phyloP scores from a whole-genome alignment of 2,888 invertebrate genomes.

The Hirtodrosophila confusa region DNA sequence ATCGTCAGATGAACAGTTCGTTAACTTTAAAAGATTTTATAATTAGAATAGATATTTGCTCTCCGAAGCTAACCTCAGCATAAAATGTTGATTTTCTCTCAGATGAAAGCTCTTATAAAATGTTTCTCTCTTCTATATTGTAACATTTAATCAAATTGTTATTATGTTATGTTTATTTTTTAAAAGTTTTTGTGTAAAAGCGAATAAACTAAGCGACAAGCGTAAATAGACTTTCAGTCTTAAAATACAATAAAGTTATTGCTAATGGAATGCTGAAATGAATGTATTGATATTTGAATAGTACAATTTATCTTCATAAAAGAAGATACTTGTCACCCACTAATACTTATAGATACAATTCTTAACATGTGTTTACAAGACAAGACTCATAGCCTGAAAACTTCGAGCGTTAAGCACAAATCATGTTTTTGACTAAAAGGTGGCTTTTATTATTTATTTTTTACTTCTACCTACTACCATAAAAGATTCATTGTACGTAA shows the following conservation, averaged over 20 bases:
- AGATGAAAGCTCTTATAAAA: conserved; percentile 58
- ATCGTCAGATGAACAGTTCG: conserved; percentile 75
- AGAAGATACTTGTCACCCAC: too few relatives aligned
- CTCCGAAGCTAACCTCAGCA: conserved; percentile 63
- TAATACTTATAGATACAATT: too few relatives aligned
- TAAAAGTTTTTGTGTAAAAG: conserved; percentile 55
- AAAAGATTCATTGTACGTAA: too few relatives aligned
- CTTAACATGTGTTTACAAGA: too few relatives aligned
- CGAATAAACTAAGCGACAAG: conserved; percentile 55
- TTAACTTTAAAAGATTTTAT: conserved; percentile 63
- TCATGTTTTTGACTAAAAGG: too few relatives aligned
- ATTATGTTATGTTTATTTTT: conserved; percentile 57
- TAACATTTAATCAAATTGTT: conserved; percentile 63
- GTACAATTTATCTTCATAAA: too few relatives aligned
- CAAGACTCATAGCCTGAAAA: too few relatives aligned
- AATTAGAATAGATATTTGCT: conserved; percentile 70
- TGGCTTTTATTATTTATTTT: too few relatives aligned
- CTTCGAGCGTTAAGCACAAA: too few relatives aligned
- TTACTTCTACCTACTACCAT: too few relatives aligned
- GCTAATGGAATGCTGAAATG: conserved; percentile 5
- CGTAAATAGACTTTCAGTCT: conserved; percentile 28
- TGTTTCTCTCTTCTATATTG: conserved; percentile 63
- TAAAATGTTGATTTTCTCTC: conserved; percentile 66
- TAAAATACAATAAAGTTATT: conserved; percentile 10
- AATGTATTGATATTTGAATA: neutral